Percentiles rank a stretch among this genome's conserved stretches.
Conservation (phyloP, 2,797 vertebrate genomes). For the Numenius phaeopus region DNA sequence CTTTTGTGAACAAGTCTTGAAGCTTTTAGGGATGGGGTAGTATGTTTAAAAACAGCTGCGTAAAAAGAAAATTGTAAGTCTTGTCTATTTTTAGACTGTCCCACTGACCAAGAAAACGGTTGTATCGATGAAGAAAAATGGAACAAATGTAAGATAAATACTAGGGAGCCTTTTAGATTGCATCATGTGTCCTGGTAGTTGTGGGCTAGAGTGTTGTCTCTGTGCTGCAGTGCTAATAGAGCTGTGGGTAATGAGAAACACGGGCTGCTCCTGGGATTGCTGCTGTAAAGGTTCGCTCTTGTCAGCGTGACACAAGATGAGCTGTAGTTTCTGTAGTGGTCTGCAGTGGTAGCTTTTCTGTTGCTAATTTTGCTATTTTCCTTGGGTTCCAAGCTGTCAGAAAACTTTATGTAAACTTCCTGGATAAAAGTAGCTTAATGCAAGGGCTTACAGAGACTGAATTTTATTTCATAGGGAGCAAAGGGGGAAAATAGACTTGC, state of each 20-base stretch:
- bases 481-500: background rate
- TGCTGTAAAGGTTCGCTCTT: background rate
- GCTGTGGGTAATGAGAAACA: background rate
- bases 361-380: conserved; percentile 32
- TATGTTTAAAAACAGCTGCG: background rate
- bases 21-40: background rate
- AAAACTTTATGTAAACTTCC: conserved; percentile 24
- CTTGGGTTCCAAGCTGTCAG: conserved; percentile 26
- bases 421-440: conserved; percentile 51
- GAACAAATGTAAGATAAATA: background rate
- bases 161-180: background rate
- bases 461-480: conserved; percentile 32
- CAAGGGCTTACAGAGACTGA: conserved; percentile 19
- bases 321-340: background rate
- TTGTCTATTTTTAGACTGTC: background rate
- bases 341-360: background rate
- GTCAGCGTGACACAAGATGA: background rate
- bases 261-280: background rate
- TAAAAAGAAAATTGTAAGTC: background rate
- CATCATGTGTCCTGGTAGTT: background rate
- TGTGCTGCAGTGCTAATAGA: background rate
- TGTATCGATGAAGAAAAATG: background rate
- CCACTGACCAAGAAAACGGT: background rate
- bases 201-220: background rate
- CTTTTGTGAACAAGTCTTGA: background rate